Percentiles rank a stretch among this genome's conserved stretches.
Evolutionary conservation across 64 coral and sea anemone genomes (phyloP).

Genomic region (Montipora efflorescens): DNA sequence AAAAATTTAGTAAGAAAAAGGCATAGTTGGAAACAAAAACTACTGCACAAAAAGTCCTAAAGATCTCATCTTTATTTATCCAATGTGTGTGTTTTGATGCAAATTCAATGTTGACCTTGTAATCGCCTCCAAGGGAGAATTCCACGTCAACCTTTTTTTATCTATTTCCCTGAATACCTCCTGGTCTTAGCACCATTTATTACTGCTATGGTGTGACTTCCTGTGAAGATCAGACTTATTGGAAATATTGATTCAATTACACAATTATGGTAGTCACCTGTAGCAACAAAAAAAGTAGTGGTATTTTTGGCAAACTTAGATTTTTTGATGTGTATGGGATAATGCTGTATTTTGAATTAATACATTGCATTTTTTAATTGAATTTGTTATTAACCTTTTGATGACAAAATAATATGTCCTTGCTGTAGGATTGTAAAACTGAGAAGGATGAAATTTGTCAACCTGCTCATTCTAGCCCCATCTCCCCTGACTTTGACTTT

Average conservation of each 20-base stretch:
- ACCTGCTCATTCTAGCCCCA: slow-evolving; percentile 48
- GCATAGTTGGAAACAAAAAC: too few species aligned
- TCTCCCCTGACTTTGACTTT: slow-evolving; percentile 56
- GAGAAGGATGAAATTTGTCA: slow-evolving; percentile 55
- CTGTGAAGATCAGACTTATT: slow-evolving; percentile 31
- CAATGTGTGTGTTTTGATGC: not conserved
- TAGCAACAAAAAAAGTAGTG: too few species aligned
- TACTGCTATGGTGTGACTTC: slow-evolving; percentile 50
- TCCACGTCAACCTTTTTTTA: slow-evolving; percentile 36
- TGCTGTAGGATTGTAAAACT: slow-evolving; percentile 60
- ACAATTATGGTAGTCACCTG: not conserved
- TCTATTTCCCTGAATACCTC: slow-evolving; percentile 56
- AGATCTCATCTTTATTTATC: too few species aligned
- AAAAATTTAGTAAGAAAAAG: too few species aligned
- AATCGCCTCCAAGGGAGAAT: slow-evolving; percentile 69
- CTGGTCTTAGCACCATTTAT: slow-evolving; percentile 31
- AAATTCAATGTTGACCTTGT: not conserved
- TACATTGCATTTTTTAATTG: not conserved
- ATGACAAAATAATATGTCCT: slow-evolving; percentile 59
- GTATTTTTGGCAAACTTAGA: too few species aligned
- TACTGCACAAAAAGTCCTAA: too few species aligned
- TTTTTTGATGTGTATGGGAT: not conserved
- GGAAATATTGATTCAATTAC: not conserved
- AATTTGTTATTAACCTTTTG: slow-evolving; percentile 50
- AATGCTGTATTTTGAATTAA: not conserved